Conservation (phyloP, 2,113 vertebrate genomes). For the Rattus rattus region DNA sequence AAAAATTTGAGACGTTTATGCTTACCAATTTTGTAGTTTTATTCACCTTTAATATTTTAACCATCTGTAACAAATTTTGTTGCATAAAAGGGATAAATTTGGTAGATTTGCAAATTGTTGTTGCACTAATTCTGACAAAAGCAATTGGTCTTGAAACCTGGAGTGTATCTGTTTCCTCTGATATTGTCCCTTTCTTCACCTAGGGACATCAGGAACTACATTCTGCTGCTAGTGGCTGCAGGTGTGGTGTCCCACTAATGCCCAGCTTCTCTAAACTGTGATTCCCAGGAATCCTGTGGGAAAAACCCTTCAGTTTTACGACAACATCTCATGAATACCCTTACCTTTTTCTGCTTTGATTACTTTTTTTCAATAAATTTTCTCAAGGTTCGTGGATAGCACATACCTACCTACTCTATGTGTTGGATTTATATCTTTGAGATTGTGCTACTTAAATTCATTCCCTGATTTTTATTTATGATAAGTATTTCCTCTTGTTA, state of each 20-base stretch:
- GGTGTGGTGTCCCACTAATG: not conserved
- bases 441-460: not conserved
- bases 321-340: not conserved
- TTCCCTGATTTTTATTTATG: not conserved
- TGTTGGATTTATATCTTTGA: constrained; percentile 29
- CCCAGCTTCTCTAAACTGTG: not conserved
- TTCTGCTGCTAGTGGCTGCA: not conserved
- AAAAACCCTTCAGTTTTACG: not conserved
- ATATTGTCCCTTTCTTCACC: not conserved
- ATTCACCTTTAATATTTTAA: not conserved
- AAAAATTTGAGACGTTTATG: not conserved
- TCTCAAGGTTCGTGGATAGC: not conserved
- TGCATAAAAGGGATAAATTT: not conserved
- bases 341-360: not conserved
- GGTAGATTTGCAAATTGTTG: not conserved
- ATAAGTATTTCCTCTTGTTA: not conserved
- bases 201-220: not conserved
- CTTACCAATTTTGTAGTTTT: not conserved
- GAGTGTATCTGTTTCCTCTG: not conserved
- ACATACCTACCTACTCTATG: not conserved
- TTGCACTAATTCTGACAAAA: not conserved
- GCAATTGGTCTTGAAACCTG: not conserved
- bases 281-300: not conserved
- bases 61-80: constrained; percentile 21
- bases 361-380: not conserved